Conservation (phyloP, 2,797 vertebrate genomes). For the Pangasius larnaudii region DNA sequence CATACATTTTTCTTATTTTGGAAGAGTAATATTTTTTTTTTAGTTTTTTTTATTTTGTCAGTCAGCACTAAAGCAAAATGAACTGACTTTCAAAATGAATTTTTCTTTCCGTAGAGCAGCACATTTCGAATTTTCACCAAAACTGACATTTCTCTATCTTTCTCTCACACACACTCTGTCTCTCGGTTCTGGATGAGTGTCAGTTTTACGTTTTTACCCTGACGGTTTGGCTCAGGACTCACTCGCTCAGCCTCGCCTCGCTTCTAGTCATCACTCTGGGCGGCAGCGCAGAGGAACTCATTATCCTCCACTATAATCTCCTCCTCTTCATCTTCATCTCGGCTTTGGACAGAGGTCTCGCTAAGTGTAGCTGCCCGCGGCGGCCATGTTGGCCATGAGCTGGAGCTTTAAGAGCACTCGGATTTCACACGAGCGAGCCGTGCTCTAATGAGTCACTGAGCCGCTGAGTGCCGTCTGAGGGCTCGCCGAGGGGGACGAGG, state of each 20-base stretch:
- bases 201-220: background rate
- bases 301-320: constrained; percentile 1
- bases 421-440: constrained; percentile 53
- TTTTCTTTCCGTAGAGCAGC: background rate
- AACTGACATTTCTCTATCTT: background rate
- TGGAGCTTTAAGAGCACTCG: constrained; percentile 40
- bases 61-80: background rate
- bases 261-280: background rate
- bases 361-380: constrained; percentile 50
- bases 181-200: background rate
- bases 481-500: background rate
- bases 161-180: background rate
- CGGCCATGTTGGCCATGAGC: constrained; percentile 50
- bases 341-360: background rate
- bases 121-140: background rate
- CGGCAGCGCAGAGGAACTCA: background rate
- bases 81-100: background rate
- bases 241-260: background rate
- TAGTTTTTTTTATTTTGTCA: background rate
- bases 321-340: background rate
- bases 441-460: constrained; percentile 62
- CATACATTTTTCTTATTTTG: background rate
- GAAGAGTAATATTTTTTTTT: background rate
- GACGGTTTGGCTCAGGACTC: background rate
- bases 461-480: constrained; percentile 47